Base-by-base conservation (phyloP, 2,797 vertebrate genomes). In the Synaphobranchus kaupii region DNA sequence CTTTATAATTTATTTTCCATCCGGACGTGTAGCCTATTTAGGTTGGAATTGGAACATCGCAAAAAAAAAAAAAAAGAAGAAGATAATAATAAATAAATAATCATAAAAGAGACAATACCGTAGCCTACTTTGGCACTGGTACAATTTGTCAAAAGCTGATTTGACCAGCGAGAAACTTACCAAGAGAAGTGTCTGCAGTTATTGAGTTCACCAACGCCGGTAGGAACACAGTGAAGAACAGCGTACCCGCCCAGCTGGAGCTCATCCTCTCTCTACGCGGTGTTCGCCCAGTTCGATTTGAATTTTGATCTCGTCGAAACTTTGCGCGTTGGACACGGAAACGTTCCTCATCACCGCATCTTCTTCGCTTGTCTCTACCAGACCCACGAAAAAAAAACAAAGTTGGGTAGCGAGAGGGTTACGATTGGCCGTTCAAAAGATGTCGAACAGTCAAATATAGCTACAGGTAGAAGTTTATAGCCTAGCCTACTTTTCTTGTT, bases 321-420 rank as follows among this genome's bases (percentile, higher is more conserved):
- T n/a, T 54, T 47, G 76, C 20, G n/a, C 1, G 56, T 83, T 71
- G 31, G 15, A 63, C 47, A 20, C 28, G 20, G 7, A 44, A 39
- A 34, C 34, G 25, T 68, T 34, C 87, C 90, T 90, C 91, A 92
- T 94, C 93, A 94, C 28, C 90, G 91, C 95, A 94, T 94, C 91
- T 83, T 93, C 68, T 28, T 47, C 8, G 1, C 20, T 9, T 1
- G 44, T 12, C 17, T 80, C 44, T 9, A 10, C 8, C 44, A 39
- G 76, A 86, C 10, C 88, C 31, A 25, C 50, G 48, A 28, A 66
- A 50, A 66, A 12, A 25, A 63, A 56, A 85, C 44, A 0, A 28
- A 31, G 48, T 3, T 86, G 56, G 54, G 66, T 34, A 44, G 80
- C 50, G 28, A 44, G 84, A 87, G 89, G 28, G 86, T 87, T 82